Base-by-base conservation (phyloP, 2,888 invertebrate species). In the Harmothoe impar region DNA sequence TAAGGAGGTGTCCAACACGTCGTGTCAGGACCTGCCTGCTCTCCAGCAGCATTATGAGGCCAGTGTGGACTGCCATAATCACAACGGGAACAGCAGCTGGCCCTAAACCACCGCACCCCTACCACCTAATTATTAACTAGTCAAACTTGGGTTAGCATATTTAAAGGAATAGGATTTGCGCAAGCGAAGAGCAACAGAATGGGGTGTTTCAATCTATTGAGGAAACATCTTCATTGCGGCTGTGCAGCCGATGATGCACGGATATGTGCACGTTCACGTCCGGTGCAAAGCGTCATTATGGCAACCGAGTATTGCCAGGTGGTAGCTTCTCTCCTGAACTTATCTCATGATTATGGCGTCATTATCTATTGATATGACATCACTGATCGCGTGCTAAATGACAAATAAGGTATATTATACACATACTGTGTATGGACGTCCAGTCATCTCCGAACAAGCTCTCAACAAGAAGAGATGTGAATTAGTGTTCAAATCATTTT, bases 1-100 rank as follows among this genome's bases (percentile, higher is more conserved):
- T 31, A 92, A 92, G 54, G 92, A 92, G 56, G 90, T 90, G 77
- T 88, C 86, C 33, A 91, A 90, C 77, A 91, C 91, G n/a, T 92
- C 92, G n/a, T 91, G 92, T 89, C 89, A 90, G 35, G 92, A 93
- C 43, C 92, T 93, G 52, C 93, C 92, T 23, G 84, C 92, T 91
- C 54, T 89, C 86, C 89, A 68, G 52, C 77, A 51, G 52, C 81
- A 77, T 78, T 54, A 54, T 15, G 62, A 89, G 43, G 10, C 90
- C 15, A 54, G 90, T 51, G 33, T 56, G 7, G 89, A 56, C 89
- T 52, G 35, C 84, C 78, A 81, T 29, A 54, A 25, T 15, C 51
- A 90, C 54, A 81, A 90, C 84, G 31, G 31, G 23, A 92, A 92
- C 78, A 90, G 91, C 89, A 93, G 93, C 81, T 93, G 93, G 93